phyloP scores from a whole-genome alignment of 2,888 invertebrate genomes.

The Lasioglossum malachurum region DNA sequence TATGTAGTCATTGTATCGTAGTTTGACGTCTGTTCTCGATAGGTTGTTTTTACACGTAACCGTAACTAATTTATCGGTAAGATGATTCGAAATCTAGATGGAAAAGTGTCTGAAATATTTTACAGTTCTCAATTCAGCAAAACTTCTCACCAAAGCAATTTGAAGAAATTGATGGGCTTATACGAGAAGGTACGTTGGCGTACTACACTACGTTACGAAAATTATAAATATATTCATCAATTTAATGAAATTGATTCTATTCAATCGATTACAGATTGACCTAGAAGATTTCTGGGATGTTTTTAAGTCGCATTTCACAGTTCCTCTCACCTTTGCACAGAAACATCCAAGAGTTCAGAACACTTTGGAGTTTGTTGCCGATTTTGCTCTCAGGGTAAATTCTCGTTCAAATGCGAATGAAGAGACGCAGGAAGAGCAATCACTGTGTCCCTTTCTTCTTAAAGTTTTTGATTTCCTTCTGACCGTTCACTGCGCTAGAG shows the following conservation, averaged over 20 bases:
- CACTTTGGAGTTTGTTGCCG: conserved; percentile 90
- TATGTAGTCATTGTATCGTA: too few relatives aligned
- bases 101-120: conserved; percentile 85
- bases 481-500: conserved; percentile 85
- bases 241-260: not conserved
- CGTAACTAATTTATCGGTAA: not conserved
- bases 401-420: conserved; percentile 82
- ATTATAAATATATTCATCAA: not conserved
- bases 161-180: conserved; percentile 87
- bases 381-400: conserved; percentile 88
- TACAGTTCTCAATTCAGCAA: conserved; percentile 88
- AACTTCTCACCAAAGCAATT: conserved; percentile 88
- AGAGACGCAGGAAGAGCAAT: conserved; percentile 84
- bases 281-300: conserved; percentile 88
- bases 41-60: too few relatives aligned
- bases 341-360: conserved; percentile 89
- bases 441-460: conserved; percentile 86
- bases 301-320: conserved; percentile 88
- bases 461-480: conserved; percentile 88
- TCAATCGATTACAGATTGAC: conserved; percentile 84
- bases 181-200: conserved; percentile 87
- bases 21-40: too few relatives aligned
- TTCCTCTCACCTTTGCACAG: conserved; percentile 89
- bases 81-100: conserved; percentile 29
- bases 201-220: conserved; percentile 61